Percentiles rank a stretch among this genome's conserved stretches.
These are phyloP conservation scores for Catharus minimus DNA, from an alignment of 2,113 vertebrate genomes.

Conservation along the genomic window DNA sequence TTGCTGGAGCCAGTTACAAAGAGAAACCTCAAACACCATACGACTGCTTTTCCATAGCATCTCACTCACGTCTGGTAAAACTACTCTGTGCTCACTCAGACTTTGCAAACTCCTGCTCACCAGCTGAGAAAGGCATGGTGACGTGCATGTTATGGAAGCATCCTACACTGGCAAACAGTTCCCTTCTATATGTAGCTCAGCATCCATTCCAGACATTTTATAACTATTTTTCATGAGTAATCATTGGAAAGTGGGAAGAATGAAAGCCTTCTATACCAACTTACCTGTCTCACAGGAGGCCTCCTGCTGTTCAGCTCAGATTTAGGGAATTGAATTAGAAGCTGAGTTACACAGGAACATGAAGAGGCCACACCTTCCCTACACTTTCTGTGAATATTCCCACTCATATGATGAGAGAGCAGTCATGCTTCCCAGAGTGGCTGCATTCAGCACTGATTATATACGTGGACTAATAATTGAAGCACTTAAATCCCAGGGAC, in stretches of 20 bases:
- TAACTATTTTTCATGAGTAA: not conserved
- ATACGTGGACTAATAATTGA: not conserved
- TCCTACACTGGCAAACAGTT: not conserved
- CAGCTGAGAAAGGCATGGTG: slow-evolving; percentile 25
- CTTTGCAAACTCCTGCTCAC: slow-evolving; percentile 47
- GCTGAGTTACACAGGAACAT: not conserved
- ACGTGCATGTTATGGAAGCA: not conserved
- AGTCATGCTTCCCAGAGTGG: not conserved
- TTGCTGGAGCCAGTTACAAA: slow-evolving; percentile 46
- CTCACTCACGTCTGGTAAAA: slow-evolving; percentile 35
- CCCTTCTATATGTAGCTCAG: not conserved
- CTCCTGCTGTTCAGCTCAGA: not conserved
- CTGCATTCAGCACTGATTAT: not conserved
- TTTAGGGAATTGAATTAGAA: not conserved
- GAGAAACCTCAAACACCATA: slow-evolving; percentile 51
- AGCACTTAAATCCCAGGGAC: not conserved
- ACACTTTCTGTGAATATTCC: not conserved
- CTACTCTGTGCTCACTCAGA: slow-evolving; percentile 11
- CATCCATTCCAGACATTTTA: not conserved
- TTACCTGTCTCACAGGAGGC: not conserved
- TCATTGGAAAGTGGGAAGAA: not conserved
- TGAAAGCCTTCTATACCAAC: not conserved
- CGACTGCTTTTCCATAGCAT: slow-evolving; percentile 40
- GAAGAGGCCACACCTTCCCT: not conserved
- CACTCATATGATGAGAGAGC: not conserved